Evolutionary conservation across 2,888 invertebrate genomes (phyloP), one percentile per base, ranked within the genome.

Genomic region (Epinotia nisella): DNA sequence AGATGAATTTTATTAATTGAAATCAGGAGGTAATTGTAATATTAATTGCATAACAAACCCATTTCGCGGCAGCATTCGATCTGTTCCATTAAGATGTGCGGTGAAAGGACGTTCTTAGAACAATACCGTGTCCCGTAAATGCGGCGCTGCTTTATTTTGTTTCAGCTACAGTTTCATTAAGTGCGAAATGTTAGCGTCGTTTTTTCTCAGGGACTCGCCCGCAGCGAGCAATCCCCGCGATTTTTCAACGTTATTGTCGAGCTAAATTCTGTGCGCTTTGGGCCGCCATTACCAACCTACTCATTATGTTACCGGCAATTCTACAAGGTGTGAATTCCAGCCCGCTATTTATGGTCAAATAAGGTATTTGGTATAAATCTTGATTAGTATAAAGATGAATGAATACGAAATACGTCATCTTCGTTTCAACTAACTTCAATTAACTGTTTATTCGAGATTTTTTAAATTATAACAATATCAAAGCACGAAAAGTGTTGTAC

Each of bases 91-190:
- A 89, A 84, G 83, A 81, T 65, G 77, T 76, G 79, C 83, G 82
- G 82, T 82, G 85, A 85, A 85, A 85, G 83, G 82, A 78, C 82
- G 81, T 86, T 87, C 87, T 84, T 83, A 83, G 83, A 89, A 90
- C 87, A 90, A 91, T 90, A 86, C 85, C 87, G 83, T 81, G 82
- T 82, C 80, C 80, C 83, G 88, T 90, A 89, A 92, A 91, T 88
- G 87, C 86, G 85, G 79, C 81, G 84, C 85, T 90, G 88, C 86
- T 90, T 90, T 90, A 91, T 92, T 90, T 90, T 89, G 87, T 90
- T 91, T 88, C 87, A 81, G 88, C 87, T 85, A 91, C 92, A 90
- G 91, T 92, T 93, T 92, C 91, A 92, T 92, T 93, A 92, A 90
- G 92, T 92, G 92, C 90, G 89, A 92, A 89, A 89, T 90, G 92